phyloP scores from a whole-genome alignment of 2,113 vertebrate genomes.

The Rhadina sibilatrix region DNA sequence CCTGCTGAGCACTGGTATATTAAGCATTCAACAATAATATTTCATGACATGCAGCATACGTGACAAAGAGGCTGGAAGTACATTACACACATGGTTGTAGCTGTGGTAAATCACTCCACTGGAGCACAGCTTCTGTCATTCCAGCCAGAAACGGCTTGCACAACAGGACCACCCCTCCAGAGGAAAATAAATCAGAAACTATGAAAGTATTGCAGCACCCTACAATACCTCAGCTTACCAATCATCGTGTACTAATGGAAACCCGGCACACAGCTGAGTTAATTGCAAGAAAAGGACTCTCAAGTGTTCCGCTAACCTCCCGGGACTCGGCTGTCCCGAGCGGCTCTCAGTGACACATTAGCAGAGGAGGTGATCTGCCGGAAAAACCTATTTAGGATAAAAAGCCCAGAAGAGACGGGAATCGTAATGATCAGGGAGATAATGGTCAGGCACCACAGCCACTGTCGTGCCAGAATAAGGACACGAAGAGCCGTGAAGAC shows the following conservation, averaged over 20 bases:
- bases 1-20: not conserved
- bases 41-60: not conserved
- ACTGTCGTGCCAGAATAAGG: not conserved
- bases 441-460: not conserved
- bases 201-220: not conserved
- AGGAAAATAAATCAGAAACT: not conserved
- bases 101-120: not conserved
- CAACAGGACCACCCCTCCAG: not conserved
- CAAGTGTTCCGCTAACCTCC: not conserved
- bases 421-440: fast-evolving
- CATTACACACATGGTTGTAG: not conserved
- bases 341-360: fast-evolving
- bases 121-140: not conserved
- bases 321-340: fast-evolving
- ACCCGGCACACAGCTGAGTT: not conserved
- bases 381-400: not conserved
- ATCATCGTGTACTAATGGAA: not conserved
- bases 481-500: fast-evolving
- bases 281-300: not conserved
- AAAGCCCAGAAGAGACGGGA: not conserved
- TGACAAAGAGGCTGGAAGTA: not conserved
- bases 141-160: not conserved
- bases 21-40: not conserved
- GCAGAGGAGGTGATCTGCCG: not conserved
- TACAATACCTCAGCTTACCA: not conserved